Base-by-base conservation (phyloP, 2,113 vertebrate species). In the rat (Rattus norvegicus) region DNA sequence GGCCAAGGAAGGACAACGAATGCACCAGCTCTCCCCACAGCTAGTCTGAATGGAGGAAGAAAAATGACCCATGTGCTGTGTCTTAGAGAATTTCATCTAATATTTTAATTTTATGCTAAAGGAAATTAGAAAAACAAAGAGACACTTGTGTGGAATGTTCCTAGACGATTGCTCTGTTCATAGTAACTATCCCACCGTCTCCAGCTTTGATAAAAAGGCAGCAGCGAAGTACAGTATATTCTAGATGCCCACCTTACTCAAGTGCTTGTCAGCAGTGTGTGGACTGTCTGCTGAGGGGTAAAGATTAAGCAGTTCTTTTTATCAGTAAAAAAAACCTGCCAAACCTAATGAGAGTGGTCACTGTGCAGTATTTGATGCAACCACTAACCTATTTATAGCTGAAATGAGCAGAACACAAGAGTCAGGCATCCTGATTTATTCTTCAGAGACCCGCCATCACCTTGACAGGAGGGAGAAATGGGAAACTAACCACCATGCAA, bases 341-440 rank as follows among this genome's bases (percentile, higher is more conserved):
- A 24, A 73, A 6, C 9, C 67, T 59, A 77, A 83, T 2, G n/a
- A 54, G 88, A 90, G 61, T 84, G 96, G 96, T 95, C 92, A 84
- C 69, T 39, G 20, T 91, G 89, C n/a, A 91, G 26, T 12, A 69
- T 26, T 72, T 80, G 88, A 47, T 19, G 91, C 90, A 96, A 91
- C 1, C 70, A 93, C 96, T 30, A 26, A 0, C 0, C 70, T 65
- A 33, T 28, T 93, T 84, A 76, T 7, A 63, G 65, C 92, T 28
- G 65, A 13, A 49, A 75, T 65, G 56, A 86, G 76, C 3, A 65
- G 80, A 89, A 83, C 94, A 79, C 9, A 72, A 1, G 7, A 94
- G 77, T 69, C 86, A 85, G 93, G 84, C 54, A 93, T 91, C 87
- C 81, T 97, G 95, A 49, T 84, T 75, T 97, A 89, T 89, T 94